Percentiles rank a stretch among this genome's conserved stretches.
phyloP scores from a whole-genome alignment of 92 coral and sea anemone species.

The Zoanthus sociatus region DNA sequence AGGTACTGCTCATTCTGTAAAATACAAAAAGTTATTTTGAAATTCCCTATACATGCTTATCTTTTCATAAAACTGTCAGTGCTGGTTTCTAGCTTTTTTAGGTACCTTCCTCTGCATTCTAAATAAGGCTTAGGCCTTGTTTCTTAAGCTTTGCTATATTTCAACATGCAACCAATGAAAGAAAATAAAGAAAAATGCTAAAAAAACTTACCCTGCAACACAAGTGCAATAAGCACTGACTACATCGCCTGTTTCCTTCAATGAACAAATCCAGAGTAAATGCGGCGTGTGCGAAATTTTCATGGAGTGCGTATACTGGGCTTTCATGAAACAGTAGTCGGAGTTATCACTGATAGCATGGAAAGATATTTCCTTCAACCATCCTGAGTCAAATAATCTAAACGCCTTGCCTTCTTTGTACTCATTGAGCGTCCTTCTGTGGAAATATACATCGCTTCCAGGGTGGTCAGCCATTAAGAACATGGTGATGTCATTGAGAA shows the following conservation, averaged over 20 bases:
- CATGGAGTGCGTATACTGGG: conserved; percentile 60
- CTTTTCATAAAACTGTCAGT: background rate
- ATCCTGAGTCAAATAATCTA: conserved; percentile 63
- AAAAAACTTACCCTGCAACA: conserved; percentile 63
- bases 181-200: background rate
- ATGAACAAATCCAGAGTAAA: conserved; percentile 49
- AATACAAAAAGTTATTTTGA: background rate
- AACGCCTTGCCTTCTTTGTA: conserved; percentile 72
- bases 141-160: conserved; percentile 2
- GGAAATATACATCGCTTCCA: conserved; percentile 20
- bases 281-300: conserved; percentile 64
- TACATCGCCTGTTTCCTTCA: conserved; percentile 49
- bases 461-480: conserved; percentile 30
- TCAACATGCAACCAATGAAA: background rate
- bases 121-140: conserved; percentile 8
- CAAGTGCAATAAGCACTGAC: conserved; percentile 68
- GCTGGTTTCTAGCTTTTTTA: conserved; percentile 13
- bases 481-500: too few species aligned
- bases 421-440: conserved; percentile 48
- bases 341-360: conserved; percentile 22
- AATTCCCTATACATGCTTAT: conserved; percentile 6
- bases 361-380: conserved; percentile 48
- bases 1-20: conserved; percentile 54
- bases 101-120: conserved; percentile 21
- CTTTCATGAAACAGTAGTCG: conserved; percentile 53